Conservation (phyloP, 2,797 vertebrate species). For the Meda fulgida region DNA sequence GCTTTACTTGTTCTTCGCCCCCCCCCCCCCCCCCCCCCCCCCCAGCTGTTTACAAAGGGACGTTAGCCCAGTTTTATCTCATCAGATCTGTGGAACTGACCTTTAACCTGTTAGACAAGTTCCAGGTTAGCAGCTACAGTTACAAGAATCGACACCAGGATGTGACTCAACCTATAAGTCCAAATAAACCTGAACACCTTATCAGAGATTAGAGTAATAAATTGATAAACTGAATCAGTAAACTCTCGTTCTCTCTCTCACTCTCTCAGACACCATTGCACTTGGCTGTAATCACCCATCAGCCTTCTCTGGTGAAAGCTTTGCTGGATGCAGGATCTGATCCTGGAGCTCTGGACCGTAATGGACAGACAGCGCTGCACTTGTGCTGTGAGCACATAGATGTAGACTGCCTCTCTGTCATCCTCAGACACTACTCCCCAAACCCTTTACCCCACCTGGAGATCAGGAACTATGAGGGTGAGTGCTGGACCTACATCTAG, state of each 20-base stretch:
- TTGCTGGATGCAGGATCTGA: constrained; percentile 81
- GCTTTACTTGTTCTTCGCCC: too few species aligned
- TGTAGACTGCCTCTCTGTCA: constrained; percentile 73
- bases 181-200: constrained; percentile 22
- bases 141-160: constrained; percentile 59
- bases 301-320: constrained; percentile 75
- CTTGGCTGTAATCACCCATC: constrained; percentile 87
- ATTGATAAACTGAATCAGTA: neutral
- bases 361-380: constrained; percentile 86
- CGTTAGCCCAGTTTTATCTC: constrained; percentile 1
- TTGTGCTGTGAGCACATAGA: constrained; percentile 86
- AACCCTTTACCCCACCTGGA: constrained; percentile 74
- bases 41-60: constrained; percentile 48
- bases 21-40: too few species aligned
- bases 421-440: constrained; percentile 69
- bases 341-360: constrained; percentile 83
- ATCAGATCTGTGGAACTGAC: constrained; percentile 57
- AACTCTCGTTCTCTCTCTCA: constrained; percentile 7
- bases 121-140: constrained; percentile 50
- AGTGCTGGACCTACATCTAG: constrained; percentile 32
- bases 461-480: constrained; percentile 87
- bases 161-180: constrained; percentile 51
- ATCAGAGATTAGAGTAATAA: neutral
- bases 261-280: constrained; percentile 86
- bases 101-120: constrained; percentile 67